A percentile compares a stretch with the other conserved stretches of the same genome.
Conservation (phyloP, 2,888 invertebrate species). For the Acanthacorydalis orientalis region DNA sequence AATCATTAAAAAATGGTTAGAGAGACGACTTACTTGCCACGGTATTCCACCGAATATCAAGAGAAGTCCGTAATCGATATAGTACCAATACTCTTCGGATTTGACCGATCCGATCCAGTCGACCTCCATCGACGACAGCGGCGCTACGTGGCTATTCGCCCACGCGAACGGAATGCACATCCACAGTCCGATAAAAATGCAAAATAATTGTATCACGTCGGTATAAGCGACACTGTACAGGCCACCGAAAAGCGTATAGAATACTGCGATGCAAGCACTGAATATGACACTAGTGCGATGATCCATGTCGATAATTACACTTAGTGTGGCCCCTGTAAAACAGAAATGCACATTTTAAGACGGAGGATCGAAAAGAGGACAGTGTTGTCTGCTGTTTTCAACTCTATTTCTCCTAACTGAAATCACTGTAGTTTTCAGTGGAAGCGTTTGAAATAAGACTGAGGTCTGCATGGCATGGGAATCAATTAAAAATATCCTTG, state of each 20-base stretch:
- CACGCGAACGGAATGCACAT: constrained; percentile 95
- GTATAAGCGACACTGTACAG: constrained; percentile 98
- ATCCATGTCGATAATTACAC: constrained; percentile 94
- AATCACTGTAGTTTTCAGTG: neutral
- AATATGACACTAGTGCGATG: constrained; percentile 84
- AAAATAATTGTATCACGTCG: constrained; percentile 94
- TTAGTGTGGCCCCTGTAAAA: constrained; percentile 74
- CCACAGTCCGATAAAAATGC: constrained; percentile 96
- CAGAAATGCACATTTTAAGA: neutral
- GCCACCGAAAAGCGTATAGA: constrained; percentile 95
- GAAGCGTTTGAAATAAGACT: neutral
- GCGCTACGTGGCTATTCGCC: constrained; percentile 69
- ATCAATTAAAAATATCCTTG: too few relatives aligned
- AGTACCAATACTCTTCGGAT: constrained; percentile 57
- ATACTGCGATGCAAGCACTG: constrained; percentile 89
- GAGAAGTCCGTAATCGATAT: constrained; percentile 75
- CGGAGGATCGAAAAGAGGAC: too few relatives aligned
- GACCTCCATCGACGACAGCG: constrained; percentile 64
- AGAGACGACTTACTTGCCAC: constrained; percentile 56
- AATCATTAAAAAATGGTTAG: neutral
- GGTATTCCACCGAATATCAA: constrained; percentile 92
- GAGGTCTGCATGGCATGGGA: neutral
- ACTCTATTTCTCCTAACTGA: neutral
- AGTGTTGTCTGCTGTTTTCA: neutral
- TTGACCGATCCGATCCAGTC: constrained; percentile 80